These are phyloP conservation scores for Zosterops borbonicus DNA, from an alignment of 2,113 vertebrate species.

Conservation along the genomic window DNA sequence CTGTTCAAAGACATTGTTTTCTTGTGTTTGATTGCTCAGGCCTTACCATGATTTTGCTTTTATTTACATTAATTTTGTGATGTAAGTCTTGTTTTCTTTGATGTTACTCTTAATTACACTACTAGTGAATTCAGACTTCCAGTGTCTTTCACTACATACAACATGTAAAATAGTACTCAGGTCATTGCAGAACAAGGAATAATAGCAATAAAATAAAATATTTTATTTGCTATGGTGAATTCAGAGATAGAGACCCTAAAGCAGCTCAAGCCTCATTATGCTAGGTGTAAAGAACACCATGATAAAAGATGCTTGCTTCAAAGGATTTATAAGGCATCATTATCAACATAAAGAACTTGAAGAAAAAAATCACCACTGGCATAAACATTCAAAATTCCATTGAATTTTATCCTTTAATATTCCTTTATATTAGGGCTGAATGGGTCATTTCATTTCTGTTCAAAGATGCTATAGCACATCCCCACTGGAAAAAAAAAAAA, in stretches of 20 bases:
- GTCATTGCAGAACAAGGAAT: not conserved
- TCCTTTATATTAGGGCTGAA: constrained; percentile 10
- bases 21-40: not conserved
- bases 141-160: not conserved
- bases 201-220: not conserved
- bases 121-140: not conserved
- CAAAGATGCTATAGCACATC: constrained; percentile 10
- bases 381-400: constrained; percentile 21
- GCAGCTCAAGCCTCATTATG: not conserved
- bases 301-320: constrained; percentile 31
- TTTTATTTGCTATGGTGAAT: not conserved
- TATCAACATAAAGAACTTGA: constrained; percentile 11
- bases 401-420: constrained; percentile 32
- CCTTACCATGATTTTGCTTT: constrained; percentile 10
- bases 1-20: not conserved
- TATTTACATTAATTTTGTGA: constrained; percentile 1
- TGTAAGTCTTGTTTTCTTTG: not conserved
- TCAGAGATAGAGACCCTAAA: not conserved
- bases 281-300: not conserved
- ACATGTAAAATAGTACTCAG: not conserved
- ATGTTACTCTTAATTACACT: not conserved
- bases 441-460: constrained; percentile 27
- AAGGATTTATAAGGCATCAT: constrained; percentile 12
- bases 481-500: not conserved
- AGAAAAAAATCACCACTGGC: constrained; percentile 42